Percentiles rank a stretch among this genome's conserved stretches.
Evolutionary conservation across 1,140 invertebrate species (phyloP).

Genomic region (Drosophila willistoni): DNA sequence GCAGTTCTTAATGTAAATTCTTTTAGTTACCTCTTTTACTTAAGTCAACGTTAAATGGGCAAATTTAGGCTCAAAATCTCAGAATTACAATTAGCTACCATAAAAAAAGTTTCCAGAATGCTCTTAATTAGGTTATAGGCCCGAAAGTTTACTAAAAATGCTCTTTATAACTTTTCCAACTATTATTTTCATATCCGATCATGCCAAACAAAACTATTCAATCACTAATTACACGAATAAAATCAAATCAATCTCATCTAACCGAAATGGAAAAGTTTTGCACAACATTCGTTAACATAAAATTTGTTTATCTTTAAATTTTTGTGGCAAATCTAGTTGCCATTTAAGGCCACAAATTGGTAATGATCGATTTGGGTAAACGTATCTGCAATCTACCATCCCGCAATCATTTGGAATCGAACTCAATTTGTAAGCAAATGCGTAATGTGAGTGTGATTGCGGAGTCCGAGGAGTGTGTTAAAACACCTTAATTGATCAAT

Average conservation of each 20-base stretch:
- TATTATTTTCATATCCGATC: no score
- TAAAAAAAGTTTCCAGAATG: no score
- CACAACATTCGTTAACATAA: slow-evolving; percentile 1
- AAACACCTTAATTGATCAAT: slow-evolving; percentile 22
- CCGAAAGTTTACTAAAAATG: no score
- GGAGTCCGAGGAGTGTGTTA: neutral
- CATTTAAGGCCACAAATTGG: neutral
- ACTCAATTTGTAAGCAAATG: slow-evolving; percentile 13
- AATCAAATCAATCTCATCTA: neutral
- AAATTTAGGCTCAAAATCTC: no score
- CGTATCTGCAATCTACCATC: neutral
- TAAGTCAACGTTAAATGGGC: no score
- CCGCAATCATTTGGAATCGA: neutral
- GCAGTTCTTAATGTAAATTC: no score
- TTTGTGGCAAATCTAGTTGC: neutral
- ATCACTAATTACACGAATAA: neutral
- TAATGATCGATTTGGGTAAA: neutral
- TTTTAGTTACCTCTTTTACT: no score
- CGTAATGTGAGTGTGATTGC: slow-evolving; percentile 10
- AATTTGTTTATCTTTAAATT: neutral
- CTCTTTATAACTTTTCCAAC: no score
- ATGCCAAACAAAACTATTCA: no score
- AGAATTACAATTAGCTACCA: no score
- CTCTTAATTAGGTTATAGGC: no score
- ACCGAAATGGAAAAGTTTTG: neutral